Evolutionary conservation across 2,888 invertebrate species (phyloP).

Genomic region (Eupithecia insigniata): DNA sequence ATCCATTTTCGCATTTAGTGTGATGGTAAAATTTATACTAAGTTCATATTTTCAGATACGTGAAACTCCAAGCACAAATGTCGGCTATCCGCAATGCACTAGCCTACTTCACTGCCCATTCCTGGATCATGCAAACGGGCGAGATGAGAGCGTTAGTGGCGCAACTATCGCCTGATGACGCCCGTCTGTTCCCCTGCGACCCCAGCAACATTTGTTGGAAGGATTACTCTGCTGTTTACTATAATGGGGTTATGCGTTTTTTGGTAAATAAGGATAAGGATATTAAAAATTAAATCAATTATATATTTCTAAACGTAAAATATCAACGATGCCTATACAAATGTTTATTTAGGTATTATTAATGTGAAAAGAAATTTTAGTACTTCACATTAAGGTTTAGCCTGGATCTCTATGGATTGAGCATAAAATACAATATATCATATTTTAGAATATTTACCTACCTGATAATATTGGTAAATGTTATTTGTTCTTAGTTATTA

Average conservation of each 20-base stretch:
- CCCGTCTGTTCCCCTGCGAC: slow-evolving; percentile 30
- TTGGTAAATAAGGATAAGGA: not conserved
- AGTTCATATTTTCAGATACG: not conserved
- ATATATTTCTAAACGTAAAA: not conserved
- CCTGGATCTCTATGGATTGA: not conserved
- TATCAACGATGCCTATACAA: not conserved
- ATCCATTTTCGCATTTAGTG: no score
- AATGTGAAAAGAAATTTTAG: not conserved
- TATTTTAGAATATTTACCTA: not conserved
- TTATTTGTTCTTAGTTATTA: no score
- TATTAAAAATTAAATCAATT: not conserved
- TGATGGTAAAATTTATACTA: not conserved
- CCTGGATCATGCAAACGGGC: slow-evolving; percentile 14
- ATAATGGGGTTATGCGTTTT: not conserved
- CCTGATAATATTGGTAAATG: not conserved
- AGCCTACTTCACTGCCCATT: not conserved
- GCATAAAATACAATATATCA: not conserved
- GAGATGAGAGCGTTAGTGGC: slow-evolving; percentile 14
- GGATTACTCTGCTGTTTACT: slow-evolving; percentile 8
- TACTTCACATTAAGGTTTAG: not conserved
- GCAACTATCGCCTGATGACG: slow-evolving; percentile 24
- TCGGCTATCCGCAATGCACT: not conserved
- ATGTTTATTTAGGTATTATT: not conserved
- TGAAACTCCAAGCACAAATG: not conserved
- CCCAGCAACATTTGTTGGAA: slow-evolving; percentile 28